Percentiles rank a stretch among this genome's conserved stretches.
These are phyloP conservation scores for Serinus canaria DNA, from an alignment of 2,113 vertebrate genomes.

Conservation along the genomic window DNA sequence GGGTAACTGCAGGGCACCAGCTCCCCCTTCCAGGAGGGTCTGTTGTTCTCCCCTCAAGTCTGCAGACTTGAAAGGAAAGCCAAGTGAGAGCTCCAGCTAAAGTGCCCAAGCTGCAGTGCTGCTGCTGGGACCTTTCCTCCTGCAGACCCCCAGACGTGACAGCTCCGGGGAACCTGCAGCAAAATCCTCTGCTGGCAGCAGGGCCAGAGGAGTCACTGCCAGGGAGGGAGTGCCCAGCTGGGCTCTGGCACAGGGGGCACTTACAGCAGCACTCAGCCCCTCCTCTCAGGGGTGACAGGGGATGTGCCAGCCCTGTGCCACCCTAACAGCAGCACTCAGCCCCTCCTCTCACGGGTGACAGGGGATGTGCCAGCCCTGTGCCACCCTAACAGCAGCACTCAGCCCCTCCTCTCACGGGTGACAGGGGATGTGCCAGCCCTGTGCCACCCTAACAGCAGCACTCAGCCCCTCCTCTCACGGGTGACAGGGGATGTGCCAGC, in stretches of 20 bases:
- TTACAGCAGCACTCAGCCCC: background rate
- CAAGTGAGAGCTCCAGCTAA: background rate
- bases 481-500: background rate
- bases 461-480: background rate
- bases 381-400: too few relatives aligned
- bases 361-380: rapidly evolving
- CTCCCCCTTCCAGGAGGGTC: background rate
- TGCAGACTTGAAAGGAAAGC: background rate
- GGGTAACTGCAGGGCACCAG: background rate
- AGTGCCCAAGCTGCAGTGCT: background rate
- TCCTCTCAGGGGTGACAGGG: background rate
- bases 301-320: rapidly evolving
- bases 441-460: background rate
- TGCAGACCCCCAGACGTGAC: background rate
- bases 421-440: background rate
- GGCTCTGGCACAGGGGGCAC: background rate
- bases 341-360: background rate
- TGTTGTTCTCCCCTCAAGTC: background rate
- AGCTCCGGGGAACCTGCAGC: background rate
- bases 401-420: background rate
- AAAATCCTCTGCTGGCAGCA: background rate
- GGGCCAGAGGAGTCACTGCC: background rate
- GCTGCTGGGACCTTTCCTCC: background rate
- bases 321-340: background rate
- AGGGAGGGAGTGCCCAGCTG: background rate